Conservation (phyloP, 2,113 vertebrate genomes). For the Sardina pilchardus region DNA sequence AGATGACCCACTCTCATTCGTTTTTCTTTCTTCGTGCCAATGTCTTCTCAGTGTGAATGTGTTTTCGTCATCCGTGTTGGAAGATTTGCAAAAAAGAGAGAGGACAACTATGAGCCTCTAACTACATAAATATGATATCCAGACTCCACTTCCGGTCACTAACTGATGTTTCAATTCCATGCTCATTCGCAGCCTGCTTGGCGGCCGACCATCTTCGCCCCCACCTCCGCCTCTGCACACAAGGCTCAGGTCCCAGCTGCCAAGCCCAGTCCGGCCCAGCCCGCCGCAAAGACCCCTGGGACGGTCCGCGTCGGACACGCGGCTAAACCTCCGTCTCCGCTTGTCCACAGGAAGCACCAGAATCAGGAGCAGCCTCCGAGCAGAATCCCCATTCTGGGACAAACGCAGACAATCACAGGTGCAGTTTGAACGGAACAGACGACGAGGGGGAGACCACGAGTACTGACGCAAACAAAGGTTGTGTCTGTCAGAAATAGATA, state of each 20-base stretch:
- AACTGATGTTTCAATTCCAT: neutral
- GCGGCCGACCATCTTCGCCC: slow-evolving; percentile 19
- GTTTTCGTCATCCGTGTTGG: too few species aligned
- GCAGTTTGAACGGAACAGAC: neutral
- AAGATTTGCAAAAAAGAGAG: too few species aligned
- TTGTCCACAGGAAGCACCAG: slow-evolving; percentile 36
- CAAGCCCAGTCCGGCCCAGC: slow-evolving; percentile 35
- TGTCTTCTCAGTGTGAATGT: too few species aligned
- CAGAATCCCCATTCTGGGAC: neutral
- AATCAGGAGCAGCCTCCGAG: slow-evolving; percentile 20
- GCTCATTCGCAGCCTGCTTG: neutral
- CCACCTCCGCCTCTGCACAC: slow-evolving; percentile 36
- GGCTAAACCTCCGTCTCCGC: slow-evolving; percentile 43
- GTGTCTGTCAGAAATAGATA: too few species aligned
- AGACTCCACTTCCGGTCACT: neutral
- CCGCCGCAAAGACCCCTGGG: slow-evolving; percentile 4
- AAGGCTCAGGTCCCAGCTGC: slow-evolving; percentile 36
- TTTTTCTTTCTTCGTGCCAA: too few species aligned
- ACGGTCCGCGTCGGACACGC: neutral
- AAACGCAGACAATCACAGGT: slow-evolving; percentile 44
- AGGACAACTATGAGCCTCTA: neutral
- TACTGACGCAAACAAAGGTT: too few species aligned
- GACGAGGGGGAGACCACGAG: neutral
- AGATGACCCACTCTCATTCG: too few species aligned
- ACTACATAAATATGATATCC: neutral